Conservation (phyloP, 2,888 invertebrate species). For the Phania funesta region DNA sequence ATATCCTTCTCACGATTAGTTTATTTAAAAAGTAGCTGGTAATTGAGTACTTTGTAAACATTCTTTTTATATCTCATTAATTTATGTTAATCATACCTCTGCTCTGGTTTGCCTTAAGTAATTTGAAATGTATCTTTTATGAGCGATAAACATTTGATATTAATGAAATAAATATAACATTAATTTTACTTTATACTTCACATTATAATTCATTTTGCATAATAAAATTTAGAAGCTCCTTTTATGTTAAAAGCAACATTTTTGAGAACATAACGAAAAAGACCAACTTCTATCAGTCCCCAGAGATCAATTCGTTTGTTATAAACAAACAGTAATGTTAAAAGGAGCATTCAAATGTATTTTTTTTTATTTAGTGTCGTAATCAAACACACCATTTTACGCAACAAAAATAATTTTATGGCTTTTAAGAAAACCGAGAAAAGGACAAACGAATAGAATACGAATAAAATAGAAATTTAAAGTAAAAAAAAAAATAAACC, state of each 20-base stretch:
- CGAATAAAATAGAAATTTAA: neutral
- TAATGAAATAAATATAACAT: too few relatives aligned
- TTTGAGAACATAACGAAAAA: neutral
- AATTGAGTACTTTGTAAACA: too few relatives aligned
- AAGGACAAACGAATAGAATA: neutral
- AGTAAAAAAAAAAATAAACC: conserved; percentile 5
- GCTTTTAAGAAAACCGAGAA: conserved; percentile 4
- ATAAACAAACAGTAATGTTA: conserved; percentile 15
- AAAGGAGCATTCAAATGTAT: conserved; percentile 43
- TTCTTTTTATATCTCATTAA: too few relatives aligned
- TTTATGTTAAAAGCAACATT: neutral
- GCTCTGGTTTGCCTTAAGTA: neutral
- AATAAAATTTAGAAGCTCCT: neutral
- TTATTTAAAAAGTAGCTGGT: too few relatives aligned
- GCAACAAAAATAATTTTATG: conserved; percentile 13
- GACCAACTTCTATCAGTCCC: conserved; percentile 33
- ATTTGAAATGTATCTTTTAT: too few relatives aligned
- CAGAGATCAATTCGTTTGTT: conserved; percentile 52
- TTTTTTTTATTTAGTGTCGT: conserved; percentile 45
- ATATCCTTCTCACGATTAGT: too few relatives aligned
- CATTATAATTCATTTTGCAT: neutral
- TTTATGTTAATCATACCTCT: too few relatives aligned
- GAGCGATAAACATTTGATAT: too few relatives aligned
- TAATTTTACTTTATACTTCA: neutral
- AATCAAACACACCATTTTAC: conserved; percentile 48